Percentiles rank a stretch among this genome's conserved stretches.
Evolutionary conservation across 2,888 invertebrate genomes (phyloP).

Genomic region (Epiblema foenella): DNA sequence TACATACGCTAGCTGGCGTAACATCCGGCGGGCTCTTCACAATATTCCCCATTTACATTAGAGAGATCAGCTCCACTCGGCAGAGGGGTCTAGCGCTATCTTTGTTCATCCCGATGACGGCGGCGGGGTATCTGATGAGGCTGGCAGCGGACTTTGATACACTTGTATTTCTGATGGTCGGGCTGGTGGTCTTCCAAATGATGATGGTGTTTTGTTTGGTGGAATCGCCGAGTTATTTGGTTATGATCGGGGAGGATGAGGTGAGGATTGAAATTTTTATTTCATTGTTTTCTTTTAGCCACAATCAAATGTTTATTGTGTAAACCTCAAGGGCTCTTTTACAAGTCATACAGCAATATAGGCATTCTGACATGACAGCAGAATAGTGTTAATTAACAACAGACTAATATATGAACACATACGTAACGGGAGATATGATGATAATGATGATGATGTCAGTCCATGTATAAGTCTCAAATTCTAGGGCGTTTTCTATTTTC

Average conservation of each 20-base stretch:
- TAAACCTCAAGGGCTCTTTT: too few relatives aligned
- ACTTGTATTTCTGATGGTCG: slow-evolving; percentile 64
- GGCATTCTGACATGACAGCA: too few relatives aligned
- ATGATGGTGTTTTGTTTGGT: slow-evolving; percentile 60
- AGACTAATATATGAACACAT: too few relatives aligned
- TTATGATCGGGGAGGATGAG: slow-evolving; percentile 65
- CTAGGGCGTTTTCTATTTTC: too few relatives aligned
- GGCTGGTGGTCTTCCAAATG: slow-evolving; percentile 62
- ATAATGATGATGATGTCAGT: too few relatives aligned
- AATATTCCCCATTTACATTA: slow-evolving; percentile 65
- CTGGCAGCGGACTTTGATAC: slow-evolving; percentile 58
- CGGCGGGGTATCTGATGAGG: slow-evolving; percentile 65
- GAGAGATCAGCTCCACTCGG: slow-evolving; percentile 60
- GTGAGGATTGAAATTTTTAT: slow-evolving; percentile 58
- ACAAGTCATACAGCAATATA: too few relatives aligned
- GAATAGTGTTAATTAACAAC: too few relatives aligned
- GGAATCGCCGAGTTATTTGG: slow-evolving; percentile 70
- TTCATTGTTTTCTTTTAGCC: too few relatives aligned
- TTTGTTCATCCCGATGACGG: slow-evolving; percentile 61
- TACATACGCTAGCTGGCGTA: slow-evolving; percentile 65
- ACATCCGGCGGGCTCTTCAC: slow-evolving; percentile 68
- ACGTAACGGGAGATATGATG: too few relatives aligned
- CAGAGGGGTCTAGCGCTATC: slow-evolving; percentile 58
- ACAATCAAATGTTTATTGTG: too few relatives aligned
- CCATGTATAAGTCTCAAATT: too few relatives aligned